phyloP scores from a whole-genome alignment of 2,113 vertebrate species.

The Pelecanoides urinatrix region DNA sequence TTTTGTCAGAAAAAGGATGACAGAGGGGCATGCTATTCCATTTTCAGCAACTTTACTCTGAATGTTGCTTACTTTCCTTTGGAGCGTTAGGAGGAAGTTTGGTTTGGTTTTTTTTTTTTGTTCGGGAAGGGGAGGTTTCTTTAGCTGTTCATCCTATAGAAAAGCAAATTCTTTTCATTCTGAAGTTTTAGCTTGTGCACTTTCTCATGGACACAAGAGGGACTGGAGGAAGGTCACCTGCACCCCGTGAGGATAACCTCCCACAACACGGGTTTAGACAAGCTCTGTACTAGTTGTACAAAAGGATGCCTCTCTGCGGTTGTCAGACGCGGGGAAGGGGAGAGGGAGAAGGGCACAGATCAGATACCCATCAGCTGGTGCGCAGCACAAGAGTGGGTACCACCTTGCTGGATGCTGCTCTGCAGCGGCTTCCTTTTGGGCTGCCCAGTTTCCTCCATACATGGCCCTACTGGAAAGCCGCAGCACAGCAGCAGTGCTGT shows the following conservation, averaged over 20 bases:
- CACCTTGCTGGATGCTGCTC: background rate
- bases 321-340: background rate
- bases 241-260: background rate
- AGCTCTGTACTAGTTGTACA: background rate
- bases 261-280: background rate
- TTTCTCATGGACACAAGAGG: background rate
- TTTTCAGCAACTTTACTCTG: background rate
- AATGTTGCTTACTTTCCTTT: background rate
- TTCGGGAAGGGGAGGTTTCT: background rate
- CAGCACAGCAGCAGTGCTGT: background rate
- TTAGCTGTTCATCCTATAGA: background rate
- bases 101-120: background rate
- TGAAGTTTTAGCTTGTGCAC: background rate
- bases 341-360: background rate
- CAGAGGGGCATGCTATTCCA: background rate
- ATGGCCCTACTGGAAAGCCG: background rate
- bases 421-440: background rate
- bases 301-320: background rate
- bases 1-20: constrained; percentile 10
- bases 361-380: background rate
- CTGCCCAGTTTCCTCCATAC: background rate
- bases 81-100: background rate
- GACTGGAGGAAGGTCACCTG: background rate
- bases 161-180: background rate
- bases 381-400: rapidly evolving